Base-by-base conservation (phyloP, 2,113 vertebrate genomes). In the Oceanites oceanicus region DNA sequence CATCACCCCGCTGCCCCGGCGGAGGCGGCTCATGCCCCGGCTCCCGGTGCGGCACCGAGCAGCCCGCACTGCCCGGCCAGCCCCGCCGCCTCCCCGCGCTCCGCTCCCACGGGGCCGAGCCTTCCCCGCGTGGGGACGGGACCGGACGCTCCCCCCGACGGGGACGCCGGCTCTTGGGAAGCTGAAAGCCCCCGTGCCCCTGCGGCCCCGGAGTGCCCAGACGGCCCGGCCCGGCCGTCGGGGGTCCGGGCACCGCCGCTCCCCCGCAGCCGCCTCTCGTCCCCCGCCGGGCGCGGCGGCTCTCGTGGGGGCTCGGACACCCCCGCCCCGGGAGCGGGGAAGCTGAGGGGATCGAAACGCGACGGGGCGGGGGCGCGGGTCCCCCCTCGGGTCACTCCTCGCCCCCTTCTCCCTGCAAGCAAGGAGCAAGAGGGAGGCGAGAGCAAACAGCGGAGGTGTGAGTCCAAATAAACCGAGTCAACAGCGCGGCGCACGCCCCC, bases 401-500 rank as follows among this genome's bases (percentile, higher is more conserved):
- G 15, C 7, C 8, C 62, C 30, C 34, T 58, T 62, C 53, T 49
- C 47, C 38, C 38, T 18, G 40, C 21, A 25, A 38, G 30, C 34
- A 16, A 22, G 42, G 67, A 62, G 38, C 73, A 15, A 59, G 50
- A 11, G 70, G 92, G 83, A 50, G 88, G 81, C 23, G 27, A 29
- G 58, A 84, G 95, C 74, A 15, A 18, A 19, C 58, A 19, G 81
- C n/a, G 55, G 80, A 89, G 95, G 72, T 90, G 96, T 52, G 70
- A 84, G 90, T 70, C 88, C 92, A 53, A 92, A 95, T 6, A 70
- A 74, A 78, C 88, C 10, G 71, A 80, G 26, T 58, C 81, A 38
- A 30, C 30, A 45, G 49, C 34, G 34, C 87, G 45, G 95, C 79
- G 52, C 86, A 94, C 95, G 91, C 88, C 92, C 91, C 91, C 97